A percentile compares a stretch with the other conserved stretches of the same genome.
Evolutionary conservation across 2,888 invertebrate species (phyloP).

Genomic region (Chrysolina oricalcia): DNA sequence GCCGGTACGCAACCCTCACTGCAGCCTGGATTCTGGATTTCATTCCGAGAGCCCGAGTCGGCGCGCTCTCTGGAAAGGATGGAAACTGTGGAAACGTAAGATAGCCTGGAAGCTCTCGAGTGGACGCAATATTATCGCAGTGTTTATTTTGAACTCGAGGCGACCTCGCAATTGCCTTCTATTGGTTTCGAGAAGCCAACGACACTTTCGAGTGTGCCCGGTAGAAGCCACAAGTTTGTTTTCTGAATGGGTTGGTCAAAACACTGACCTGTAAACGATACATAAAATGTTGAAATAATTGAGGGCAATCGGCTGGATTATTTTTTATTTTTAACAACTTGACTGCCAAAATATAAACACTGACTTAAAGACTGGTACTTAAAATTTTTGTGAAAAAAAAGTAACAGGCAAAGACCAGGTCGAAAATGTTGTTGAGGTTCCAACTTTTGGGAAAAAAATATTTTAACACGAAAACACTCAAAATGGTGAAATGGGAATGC

Average conservation of each 20-base stretch:
- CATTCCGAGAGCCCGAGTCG: constrained; percentile 57
- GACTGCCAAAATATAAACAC: no score
- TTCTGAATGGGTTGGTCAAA: background rate
- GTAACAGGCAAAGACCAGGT: no score
- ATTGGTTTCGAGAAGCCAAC: constrained; percentile 31
- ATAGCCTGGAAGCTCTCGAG: constrained; percentile 35
- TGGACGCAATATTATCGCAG: constrained; percentile 39
- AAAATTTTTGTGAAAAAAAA: no score
- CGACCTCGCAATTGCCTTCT: constrained; percentile 36
- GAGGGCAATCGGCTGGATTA: no score
- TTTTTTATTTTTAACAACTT: no score
- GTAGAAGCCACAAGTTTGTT: background rate
- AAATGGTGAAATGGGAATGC: no score
- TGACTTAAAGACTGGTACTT: no score
- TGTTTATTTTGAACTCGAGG: constrained; percentile 41
- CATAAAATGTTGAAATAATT: no score
- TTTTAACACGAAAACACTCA: no score
- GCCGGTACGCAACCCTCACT: constrained; percentile 67
- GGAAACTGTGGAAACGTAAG: constrained; percentile 24
- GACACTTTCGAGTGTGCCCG: background rate
- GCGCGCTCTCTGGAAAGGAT: constrained; percentile 47
- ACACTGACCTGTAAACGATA: no score
- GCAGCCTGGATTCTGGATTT: constrained; percentile 62
- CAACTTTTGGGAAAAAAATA: no score
- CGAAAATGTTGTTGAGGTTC: no score